Evolutionary conservation across 2,888 invertebrate species (phyloP).

Genomic region (Cataglyphis rosenhaueri): DNA sequence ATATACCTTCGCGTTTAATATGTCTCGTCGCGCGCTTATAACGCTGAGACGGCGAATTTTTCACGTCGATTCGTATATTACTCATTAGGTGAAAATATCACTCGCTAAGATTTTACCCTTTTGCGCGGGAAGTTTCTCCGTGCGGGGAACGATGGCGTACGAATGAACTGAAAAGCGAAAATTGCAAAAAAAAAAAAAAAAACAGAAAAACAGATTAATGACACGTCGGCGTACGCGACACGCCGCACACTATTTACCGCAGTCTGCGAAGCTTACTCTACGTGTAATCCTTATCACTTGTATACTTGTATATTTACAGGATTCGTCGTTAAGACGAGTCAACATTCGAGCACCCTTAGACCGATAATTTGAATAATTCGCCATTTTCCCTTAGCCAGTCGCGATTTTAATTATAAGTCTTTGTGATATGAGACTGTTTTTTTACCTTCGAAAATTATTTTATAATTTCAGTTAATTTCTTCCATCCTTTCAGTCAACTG

Average conservation of each 20-base stretch:
- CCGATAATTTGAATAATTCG: conserved; percentile 33
- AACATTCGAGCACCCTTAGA: conserved; percentile 45
- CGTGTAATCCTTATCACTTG: conserved; percentile 41
- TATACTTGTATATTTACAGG: conserved; percentile 56
- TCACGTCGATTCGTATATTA: conserved; percentile 73
- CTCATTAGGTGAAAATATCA: conserved; percentile 66
- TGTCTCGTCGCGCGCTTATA: conserved; percentile 60
- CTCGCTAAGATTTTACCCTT: conserved; percentile 52
- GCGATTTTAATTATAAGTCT: neutral
- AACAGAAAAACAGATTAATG: conserved; percentile 32
- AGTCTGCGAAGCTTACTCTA: conserved; percentile 47
- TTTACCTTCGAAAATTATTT: neutral
- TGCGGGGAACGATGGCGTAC: conserved; percentile 27
- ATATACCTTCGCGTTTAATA: conserved; percentile 80
- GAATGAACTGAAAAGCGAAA: conserved; percentile 24
- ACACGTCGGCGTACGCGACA: conserved; percentile 12
- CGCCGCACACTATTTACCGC: conserved; percentile 29
- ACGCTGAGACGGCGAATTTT: conserved; percentile 72
- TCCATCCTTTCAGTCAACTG: neutral
- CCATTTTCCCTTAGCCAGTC: conserved; percentile 35
- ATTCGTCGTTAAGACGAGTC: conserved; percentile 66
- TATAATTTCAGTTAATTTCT: neutral
- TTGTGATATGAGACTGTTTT: neutral
- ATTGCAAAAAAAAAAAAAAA: neutral
- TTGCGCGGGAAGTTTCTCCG: conserved; percentile 18